phyloP scores from a whole-genome alignment of 1,140 invertebrate genomes.

The Papilio aristodemus region DNA sequence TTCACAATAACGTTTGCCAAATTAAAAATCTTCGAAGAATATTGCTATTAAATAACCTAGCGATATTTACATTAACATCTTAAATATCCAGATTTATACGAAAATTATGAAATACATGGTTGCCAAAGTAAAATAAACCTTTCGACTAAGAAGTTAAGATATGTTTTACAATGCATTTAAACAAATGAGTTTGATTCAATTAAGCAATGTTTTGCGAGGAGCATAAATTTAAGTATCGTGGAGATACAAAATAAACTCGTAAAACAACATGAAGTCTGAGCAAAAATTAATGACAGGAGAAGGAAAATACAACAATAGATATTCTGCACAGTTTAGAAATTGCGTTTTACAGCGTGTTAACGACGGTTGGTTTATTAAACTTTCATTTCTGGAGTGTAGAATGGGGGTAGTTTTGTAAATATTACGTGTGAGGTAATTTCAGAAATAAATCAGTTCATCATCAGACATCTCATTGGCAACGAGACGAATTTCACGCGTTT shows the following conservation, averaged over 20 bases:
- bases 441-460: no score
- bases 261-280: constrained; percentile 46
- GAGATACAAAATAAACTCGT: constrained; percentile 46
- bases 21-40: constrained; percentile 16
- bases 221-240: constrained; percentile 36
- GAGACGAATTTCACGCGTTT: no score
- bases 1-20: constrained; percentile 11
- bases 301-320: constrained; percentile 38
- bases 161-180: not conserved
- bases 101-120: not conserved
- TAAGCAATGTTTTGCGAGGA: constrained; percentile 34
- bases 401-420: no score
- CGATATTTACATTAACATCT: constrained; percentile 22
- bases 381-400: not conserved
- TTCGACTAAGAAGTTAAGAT: not conserved
- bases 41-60: constrained; percentile 21
- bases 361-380: not conserved
- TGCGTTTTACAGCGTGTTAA: constrained; percentile 25
- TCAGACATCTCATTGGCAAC: no score
- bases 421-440: no score
- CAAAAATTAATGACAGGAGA: constrained; percentile 45
- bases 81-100: constrained; percentile 6
- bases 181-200: constrained; percentile 31
- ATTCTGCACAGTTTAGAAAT: constrained; percentile 36
- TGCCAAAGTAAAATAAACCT: not conserved